Conservation (phyloP, 2,888 invertebrate species). For the Lycocerus yunnanus region DNA sequence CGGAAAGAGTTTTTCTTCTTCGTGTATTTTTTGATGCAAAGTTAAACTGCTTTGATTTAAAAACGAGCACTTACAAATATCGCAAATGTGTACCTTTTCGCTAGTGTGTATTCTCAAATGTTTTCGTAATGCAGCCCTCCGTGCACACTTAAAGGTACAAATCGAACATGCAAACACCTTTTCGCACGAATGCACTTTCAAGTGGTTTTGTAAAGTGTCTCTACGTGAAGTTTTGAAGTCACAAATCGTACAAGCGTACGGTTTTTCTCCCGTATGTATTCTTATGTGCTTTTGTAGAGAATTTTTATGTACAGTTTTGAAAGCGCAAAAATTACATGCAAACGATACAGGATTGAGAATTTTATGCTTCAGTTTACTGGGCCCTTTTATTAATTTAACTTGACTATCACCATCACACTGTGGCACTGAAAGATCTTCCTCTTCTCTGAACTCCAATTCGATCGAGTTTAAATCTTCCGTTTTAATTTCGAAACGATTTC, state of each 20-base stretch:
- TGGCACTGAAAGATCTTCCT: background rate
- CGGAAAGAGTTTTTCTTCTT: background rate
- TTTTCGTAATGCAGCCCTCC: background rate
- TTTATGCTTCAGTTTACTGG: background rate
- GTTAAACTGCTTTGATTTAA: background rate
- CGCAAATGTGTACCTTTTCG: background rate
- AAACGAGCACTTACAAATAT: background rate
- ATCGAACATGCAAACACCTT: background rate
- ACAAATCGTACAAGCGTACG: background rate
- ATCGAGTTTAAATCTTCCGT: background rate
- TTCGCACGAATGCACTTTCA: background rate
- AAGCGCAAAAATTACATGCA: background rate
- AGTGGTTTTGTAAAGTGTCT: background rate
- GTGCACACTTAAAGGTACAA: background rate
- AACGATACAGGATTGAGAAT: background rate
- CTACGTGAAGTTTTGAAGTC: background rate
- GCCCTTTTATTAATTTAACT: background rate
- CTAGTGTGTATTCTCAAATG: background rate
- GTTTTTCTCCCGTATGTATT: background rate
- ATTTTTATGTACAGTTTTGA: background rate
- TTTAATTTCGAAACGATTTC: background rate
- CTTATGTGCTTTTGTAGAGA: background rate
- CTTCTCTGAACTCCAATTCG: background rate
- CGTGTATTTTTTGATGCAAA: background rate
- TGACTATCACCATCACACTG: background rate